A percentile compares a stretch with the other conserved stretches of the same genome.
Conservation (phyloP, 2,797 vertebrate genomes). For the Jordanella pulchra region DNA sequence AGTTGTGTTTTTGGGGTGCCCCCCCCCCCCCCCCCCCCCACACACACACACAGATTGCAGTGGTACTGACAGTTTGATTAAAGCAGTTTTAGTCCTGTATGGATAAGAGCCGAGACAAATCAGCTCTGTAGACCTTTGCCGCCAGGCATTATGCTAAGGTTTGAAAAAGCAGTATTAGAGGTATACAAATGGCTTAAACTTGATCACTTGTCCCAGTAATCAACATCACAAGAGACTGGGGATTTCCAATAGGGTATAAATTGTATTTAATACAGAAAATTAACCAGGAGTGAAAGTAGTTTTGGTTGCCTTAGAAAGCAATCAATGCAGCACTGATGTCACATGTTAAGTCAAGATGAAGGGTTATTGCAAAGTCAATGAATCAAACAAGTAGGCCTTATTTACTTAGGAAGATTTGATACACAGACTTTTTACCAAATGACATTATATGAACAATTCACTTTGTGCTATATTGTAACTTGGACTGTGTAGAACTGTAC, state of each 20-base stretch:
- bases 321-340: not conserved
- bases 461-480: not conserved
- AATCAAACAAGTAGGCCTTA: not conserved
- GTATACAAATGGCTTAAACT: not conserved
- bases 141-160: not conserved
- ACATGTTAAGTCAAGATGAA: not conserved
- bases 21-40: too few relatives aligned
- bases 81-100: not conserved
- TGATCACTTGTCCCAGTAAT: not conserved
- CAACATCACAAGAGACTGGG: not conserved
- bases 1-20: constrained; percentile 21
- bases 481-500: too few relatives aligned
- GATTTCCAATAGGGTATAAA: not conserved
- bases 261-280: not conserved
- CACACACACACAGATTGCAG: not conserved
- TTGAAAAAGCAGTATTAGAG: not conserved
- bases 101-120: not conserved
- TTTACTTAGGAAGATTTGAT: not conserved
- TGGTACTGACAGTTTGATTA: constrained; percentile 1
- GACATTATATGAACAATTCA: not conserved
- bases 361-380: constrained; percentile 1
- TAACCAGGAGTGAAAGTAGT: not conserved
- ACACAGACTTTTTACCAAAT: not conserved
- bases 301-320: not conserved
- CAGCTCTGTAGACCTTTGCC: not conserved